These are phyloP conservation scores for Microtus montanus DNA, from an alignment of 2,113 vertebrate genomes.

Conservation along the genomic window DNA sequence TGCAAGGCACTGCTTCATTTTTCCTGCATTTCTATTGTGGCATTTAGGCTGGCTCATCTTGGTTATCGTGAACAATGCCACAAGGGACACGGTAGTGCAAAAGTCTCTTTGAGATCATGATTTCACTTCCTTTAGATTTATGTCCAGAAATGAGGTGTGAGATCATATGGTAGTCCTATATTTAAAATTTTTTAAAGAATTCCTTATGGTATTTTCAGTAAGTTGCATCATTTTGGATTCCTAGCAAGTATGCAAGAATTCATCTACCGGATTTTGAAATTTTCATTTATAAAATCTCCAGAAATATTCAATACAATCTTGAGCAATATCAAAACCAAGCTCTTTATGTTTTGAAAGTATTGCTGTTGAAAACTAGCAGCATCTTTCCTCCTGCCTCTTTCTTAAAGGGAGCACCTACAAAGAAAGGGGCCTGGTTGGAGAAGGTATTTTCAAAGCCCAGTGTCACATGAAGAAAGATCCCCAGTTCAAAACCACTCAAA, in stretches of 20 bases:
- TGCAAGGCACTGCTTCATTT: neutral
- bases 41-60: neutral
- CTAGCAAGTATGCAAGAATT: neutral
- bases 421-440: neutral
- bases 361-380: neutral
- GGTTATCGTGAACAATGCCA: neutral
- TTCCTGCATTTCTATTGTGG: neutral
- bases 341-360: neutral
- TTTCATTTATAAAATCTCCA: neutral
- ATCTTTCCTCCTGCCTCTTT: neutral
- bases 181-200: neutral
- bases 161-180: neutral
- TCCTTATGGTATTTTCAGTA: neutral
- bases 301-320: conserved; percentile 2
- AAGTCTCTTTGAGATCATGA: neutral
- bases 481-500: neutral
- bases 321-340: neutral
- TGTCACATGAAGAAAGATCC: neutral
- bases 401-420: neutral
- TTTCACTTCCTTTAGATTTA: neutral
- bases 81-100: neutral
- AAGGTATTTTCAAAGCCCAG: neutral
- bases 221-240: neutral
- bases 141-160: neutral
- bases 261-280: conserved; percentile 13